These are phyloP conservation scores for Ormyrus thymus DNA, from an alignment of 2,888 invertebrate genomes.

Conservation along the genomic window DNA sequence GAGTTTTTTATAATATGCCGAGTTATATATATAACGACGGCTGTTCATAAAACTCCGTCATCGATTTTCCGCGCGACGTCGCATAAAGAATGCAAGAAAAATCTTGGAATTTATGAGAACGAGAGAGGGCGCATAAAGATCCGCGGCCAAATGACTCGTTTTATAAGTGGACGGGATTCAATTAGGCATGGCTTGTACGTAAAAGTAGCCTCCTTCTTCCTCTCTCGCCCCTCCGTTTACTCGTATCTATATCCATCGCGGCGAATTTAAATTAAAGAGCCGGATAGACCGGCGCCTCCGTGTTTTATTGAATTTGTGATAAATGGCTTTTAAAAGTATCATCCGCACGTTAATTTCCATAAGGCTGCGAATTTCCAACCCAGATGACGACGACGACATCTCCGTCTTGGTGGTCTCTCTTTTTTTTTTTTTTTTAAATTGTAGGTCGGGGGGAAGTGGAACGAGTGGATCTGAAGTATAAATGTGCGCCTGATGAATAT, in stretches of 20 bases:
- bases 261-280: conserved; percentile 33
- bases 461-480: conserved; percentile 19
- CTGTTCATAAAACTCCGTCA: background rate
- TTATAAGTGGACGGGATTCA: conserved; percentile 35
- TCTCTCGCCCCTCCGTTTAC: background rate
- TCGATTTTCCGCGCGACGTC: background rate
- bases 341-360: conserved; percentile 31
- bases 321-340: conserved; percentile 44
- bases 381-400: background rate
- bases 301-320: conserved; percentile 45
- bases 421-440: conserved; percentile 9
- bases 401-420: background rate
- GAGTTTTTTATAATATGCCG: no score
- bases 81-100: background rate
- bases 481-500: conserved; percentile 24
- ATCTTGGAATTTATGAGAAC: conserved; percentile 22
- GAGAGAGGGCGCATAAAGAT: conserved; percentile 10
- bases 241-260: background rate
- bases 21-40: background rate
- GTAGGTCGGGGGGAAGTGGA: conserved; percentile 12
- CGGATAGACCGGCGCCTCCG: background rate
- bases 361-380: background rate
- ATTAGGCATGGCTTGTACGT: conserved; percentile 21
- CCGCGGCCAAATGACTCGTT: conserved; percentile 36
- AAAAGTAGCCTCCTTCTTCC: background rate